phyloP scores from a whole-genome alignment of 2,113 vertebrate species.

The Anoplopoma fimbria region DNA sequence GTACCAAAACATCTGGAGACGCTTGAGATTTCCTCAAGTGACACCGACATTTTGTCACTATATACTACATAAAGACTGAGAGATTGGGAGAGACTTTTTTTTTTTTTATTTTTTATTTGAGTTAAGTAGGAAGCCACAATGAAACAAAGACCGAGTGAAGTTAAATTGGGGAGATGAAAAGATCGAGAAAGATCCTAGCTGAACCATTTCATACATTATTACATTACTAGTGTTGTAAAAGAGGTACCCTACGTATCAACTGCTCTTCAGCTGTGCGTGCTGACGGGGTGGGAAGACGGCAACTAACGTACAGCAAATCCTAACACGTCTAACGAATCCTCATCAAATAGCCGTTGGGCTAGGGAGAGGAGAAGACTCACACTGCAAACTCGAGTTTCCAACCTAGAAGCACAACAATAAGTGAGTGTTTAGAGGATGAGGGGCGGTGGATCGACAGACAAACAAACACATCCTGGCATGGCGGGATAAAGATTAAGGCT shows the following conservation, averaged over 20 bases:
- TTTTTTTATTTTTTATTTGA: not conserved
- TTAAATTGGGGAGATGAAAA: not conserved
- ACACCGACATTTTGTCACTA: not conserved
- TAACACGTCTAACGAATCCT: not conserved
- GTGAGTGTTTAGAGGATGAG: not conserved
- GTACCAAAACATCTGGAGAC: not conserved
- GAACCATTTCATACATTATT: not conserved
- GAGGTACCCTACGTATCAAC: not conserved
- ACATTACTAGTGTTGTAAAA: not conserved
- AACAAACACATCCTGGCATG: conserved; percentile 28
- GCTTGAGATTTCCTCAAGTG: not conserved
- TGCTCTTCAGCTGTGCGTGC: not conserved
- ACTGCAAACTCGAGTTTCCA: not conserved
- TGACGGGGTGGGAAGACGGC: not conserved
- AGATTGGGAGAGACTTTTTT: not conserved
- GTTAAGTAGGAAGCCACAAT: not conserved
- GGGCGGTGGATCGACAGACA: not conserved
- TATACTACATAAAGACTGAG: not conserved
- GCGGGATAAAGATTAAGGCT: conserved; percentile 50
- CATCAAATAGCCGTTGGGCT: not conserved
- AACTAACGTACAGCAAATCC: not conserved
- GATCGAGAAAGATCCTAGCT: not conserved
- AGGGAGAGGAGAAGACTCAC: not conserved
- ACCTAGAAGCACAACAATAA: not conserved
- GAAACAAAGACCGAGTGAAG: not conserved